Evolutionary conservation across 2,113 vertebrate species (phyloP).

Genomic region (Petroica traversi): DNA sequence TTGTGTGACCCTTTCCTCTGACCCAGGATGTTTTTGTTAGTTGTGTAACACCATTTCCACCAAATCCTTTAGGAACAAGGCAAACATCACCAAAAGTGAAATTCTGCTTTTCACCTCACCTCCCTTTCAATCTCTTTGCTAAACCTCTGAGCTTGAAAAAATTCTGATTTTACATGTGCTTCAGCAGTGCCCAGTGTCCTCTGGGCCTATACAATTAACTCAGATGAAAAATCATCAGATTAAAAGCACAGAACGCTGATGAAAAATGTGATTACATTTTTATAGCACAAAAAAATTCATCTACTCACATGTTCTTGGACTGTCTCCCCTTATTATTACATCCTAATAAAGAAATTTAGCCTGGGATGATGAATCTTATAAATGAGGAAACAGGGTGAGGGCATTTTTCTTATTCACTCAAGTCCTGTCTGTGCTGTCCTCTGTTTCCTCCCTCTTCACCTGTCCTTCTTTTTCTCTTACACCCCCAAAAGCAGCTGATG

Average conservation of each 20-base stretch:
- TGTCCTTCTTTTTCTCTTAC: background rate
- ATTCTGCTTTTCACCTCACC: background rate
- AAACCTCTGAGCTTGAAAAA: background rate
- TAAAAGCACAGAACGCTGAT: background rate
- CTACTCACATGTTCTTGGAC: background rate
- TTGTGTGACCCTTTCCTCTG: fast-evolving
- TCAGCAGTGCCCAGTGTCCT: background rate
- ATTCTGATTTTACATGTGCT: background rate
- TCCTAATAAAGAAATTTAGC: background rate
- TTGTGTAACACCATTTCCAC: background rate
- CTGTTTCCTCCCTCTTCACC: background rate
- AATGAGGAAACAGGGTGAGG: background rate
- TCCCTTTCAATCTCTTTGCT: background rate
- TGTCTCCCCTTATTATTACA: background rate
- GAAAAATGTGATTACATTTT: background rate
- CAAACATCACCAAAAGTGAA: background rate
- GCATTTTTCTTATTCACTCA: background rate
- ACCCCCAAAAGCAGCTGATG: background rate
- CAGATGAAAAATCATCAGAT: background rate
- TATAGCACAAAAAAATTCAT: background rate
- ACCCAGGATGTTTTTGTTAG: background rate
- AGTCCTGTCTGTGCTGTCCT: background rate
- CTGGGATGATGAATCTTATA: background rate
- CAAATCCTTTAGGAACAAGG: background rate
- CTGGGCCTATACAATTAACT: background rate